Percentiles rank a stretch among this genome's conserved stretches.
Conservation (phyloP, 2,888 invertebrate genomes). For the Kuschelorhynchus macadamiae region DNA sequence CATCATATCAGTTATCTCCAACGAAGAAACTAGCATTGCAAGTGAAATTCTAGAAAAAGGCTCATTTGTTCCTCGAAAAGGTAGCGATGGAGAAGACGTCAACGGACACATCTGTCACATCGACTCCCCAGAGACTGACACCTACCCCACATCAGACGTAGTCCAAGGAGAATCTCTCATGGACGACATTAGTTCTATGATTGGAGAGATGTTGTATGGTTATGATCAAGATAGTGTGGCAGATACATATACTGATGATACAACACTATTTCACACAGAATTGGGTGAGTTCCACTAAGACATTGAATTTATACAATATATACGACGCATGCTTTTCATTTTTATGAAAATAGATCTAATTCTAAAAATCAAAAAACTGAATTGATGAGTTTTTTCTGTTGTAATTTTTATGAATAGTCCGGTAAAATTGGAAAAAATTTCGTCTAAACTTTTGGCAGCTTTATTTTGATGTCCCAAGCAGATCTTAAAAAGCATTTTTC, state of each 20-base stretch:
- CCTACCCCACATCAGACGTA: slow-evolving; percentile 79
- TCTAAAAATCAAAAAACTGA: too few species aligned
- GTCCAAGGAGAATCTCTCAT: slow-evolving; percentile 84
- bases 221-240: slow-evolving; percentile 73
- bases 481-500: too few species aligned
- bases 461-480: too few species aligned
- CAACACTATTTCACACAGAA: slow-evolving; percentile 76
- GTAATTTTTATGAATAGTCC: too few species aligned
- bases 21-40: slow-evolving; percentile 80
- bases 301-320: too few species aligned
- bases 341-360: too few species aligned
- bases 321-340: too few species aligned
- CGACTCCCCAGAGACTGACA: slow-evolving; percentile 88
- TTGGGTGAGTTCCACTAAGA: slow-evolving; percentile 57
- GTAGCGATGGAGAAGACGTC: slow-evolving; percentile 68
- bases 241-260: slow-evolving; percentile 79
- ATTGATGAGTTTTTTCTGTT: too few species aligned
- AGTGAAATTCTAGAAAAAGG: slow-evolving; percentile 75
- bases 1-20: slow-evolving; percentile 75
- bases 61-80: slow-evolving; percentile 67
- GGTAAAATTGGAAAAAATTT: too few species aligned
- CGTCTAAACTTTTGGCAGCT: too few species aligned
- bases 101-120: slow-evolving; percentile 81
- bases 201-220: slow-evolving; percentile 81
- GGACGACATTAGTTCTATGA: slow-evolving; percentile 84